phyloP scores from a whole-genome alignment of 2,113 vertebrate species.

The Nibea albiflora region DNA sequence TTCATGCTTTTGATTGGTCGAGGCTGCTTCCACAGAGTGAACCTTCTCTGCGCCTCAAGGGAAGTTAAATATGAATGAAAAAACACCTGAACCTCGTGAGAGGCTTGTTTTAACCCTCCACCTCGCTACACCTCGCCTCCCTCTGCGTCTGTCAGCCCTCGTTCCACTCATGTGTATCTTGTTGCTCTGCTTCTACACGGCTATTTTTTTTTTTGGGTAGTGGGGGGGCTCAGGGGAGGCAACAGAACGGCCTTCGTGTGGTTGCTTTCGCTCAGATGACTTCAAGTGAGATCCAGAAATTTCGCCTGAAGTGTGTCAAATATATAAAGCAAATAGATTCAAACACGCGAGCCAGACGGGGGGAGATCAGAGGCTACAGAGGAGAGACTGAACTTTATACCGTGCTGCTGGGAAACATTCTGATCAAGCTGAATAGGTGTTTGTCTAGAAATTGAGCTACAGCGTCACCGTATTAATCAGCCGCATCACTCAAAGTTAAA shows the following conservation, averaged over 20 bases:
- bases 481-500: constrained; percentile 7
- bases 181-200: constrained; percentile 1
- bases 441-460: not conserved
- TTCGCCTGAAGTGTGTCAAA: not conserved
- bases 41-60: not conserved
- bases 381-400: not conserved
- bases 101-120: constrained; percentile 3
- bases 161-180: not conserved
- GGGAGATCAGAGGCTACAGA: not conserved
- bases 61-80: constrained; percentile 29
- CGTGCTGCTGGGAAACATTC: constrained; percentile 6
- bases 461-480: not conserved
- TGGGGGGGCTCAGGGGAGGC: not conserved
- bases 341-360: not conserved
- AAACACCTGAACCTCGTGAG: constrained; percentile 30
- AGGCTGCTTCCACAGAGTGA: not conserved
- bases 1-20: constrained; percentile 1
- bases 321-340: constrained; percentile 10
- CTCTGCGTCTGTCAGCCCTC: not conserved
- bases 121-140: not conserved
- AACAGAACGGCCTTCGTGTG: not conserved
- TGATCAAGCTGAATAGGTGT: not conserved
- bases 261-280: not conserved
- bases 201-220: no score
- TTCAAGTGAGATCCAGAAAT: not conserved